phyloP scores from a whole-genome alignment of 2,797 vertebrate genomes.

The Hippoglossus hippoglossus region DNA sequence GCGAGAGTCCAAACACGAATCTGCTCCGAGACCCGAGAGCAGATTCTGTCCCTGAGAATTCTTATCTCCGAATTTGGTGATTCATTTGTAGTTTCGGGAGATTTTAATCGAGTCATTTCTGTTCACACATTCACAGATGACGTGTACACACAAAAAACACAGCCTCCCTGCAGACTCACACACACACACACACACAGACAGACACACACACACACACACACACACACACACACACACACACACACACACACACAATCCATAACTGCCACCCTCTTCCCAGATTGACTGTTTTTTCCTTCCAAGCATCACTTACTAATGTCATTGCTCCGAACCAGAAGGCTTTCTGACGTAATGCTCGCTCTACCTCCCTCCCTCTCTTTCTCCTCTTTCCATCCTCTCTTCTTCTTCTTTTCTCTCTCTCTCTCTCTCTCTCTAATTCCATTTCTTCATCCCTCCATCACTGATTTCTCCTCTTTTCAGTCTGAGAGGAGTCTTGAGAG shows the following conservation, averaged over 20 bases:
- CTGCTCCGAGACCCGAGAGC: too few relatives aligned
- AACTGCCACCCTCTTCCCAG: conserved; percentile 45
- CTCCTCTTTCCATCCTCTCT: conserved; percentile 8
- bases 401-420: conserved; percentile 24
- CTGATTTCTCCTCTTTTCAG: conserved; percentile 10
- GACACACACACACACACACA: conserved; percentile 19
- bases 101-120: too few relatives aligned
- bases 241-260: conserved; percentile 36
- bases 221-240: conserved; percentile 15
- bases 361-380: conserved; percentile 6
- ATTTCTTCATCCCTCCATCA: conserved; percentile 19
- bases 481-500: conserved; percentile 15
- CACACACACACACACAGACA: conserved; percentile 1
- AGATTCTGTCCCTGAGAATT: too few relatives aligned
- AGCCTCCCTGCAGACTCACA: too few relatives aligned
- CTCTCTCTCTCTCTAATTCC: conserved; percentile 12
- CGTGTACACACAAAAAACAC: too few relatives aligned
- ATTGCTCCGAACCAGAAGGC: conserved; percentile 55
- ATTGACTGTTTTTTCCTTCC: conserved; percentile 39
- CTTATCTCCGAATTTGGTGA: too few relatives aligned
- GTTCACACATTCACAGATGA: too few relatives aligned
- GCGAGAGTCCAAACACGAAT: too few relatives aligned
- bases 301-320: conserved; percentile 53
- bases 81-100: too few relatives aligned
- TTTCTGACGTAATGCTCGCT: conserved; percentile 38